phyloP scores from a whole-genome alignment of 2,888 invertebrate genomes.

The Tachystola acroxantha region DNA sequence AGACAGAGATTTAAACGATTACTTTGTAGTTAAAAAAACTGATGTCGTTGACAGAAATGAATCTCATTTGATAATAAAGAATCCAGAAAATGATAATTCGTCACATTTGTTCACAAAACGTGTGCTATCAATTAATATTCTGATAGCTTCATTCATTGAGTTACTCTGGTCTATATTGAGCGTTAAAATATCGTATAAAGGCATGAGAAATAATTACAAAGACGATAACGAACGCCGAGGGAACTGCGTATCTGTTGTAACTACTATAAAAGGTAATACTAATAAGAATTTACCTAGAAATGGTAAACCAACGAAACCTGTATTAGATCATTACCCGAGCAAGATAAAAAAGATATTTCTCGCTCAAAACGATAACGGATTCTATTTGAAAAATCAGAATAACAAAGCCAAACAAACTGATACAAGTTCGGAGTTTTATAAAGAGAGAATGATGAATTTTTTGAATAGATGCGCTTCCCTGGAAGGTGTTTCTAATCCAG shows the following conservation, averaged over 20 bases:
- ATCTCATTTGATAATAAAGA: slow-evolving; percentile 55
- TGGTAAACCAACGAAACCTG: slow-evolving; percentile 66
- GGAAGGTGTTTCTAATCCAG: slow-evolving; percentile 54
- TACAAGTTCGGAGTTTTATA: slow-evolving; percentile 64
- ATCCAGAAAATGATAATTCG: slow-evolving; percentile 31
- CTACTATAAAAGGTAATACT: slow-evolving; percentile 76
- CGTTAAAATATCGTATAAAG: slow-evolving; percentile 77
- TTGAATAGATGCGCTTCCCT: slow-evolving; percentile 57
- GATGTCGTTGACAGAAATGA: slow-evolving; percentile 53
- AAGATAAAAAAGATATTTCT: slow-evolving; percentile 75
- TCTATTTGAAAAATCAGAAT: slow-evolving; percentile 63
- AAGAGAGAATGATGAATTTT: slow-evolving; percentile 67
- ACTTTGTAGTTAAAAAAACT: slow-evolving; percentile 50
- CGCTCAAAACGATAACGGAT: slow-evolving; percentile 59
- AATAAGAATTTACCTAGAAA: slow-evolving; percentile 54
- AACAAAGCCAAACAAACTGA: slow-evolving; percentile 67
- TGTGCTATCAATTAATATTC: slow-evolving; percentile 77
- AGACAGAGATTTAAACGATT: slow-evolving; percentile 57
- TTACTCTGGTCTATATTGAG: slow-evolving; percentile 80
- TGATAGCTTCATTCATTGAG: slow-evolving; percentile 78
- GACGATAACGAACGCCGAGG: slow-evolving; percentile 66
- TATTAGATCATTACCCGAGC: slow-evolving; percentile 74
- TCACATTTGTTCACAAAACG: slow-evolving; percentile 56
- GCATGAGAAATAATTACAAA: slow-evolving; percentile 79
- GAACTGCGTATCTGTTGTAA: slow-evolving; percentile 72